These are phyloP conservation scores for Mustela lutreola DNA, from an alignment of 2,113 vertebrate genomes.

Conservation along the genomic window DNA sequence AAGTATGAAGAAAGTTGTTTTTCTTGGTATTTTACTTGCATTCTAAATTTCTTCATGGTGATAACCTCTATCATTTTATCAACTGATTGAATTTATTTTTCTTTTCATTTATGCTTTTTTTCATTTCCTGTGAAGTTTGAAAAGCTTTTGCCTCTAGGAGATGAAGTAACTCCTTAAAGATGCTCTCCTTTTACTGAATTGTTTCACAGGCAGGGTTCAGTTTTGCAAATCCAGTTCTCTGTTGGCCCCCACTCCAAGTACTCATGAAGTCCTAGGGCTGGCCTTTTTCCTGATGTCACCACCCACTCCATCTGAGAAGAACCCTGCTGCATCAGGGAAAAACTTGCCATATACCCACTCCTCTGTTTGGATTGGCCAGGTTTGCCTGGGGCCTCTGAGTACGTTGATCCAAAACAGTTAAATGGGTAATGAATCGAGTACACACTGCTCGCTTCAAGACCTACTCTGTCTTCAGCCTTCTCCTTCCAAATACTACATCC, in stretches of 20 bases:
- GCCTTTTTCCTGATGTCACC: not conserved
- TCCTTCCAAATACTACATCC: conserved; percentile 58
- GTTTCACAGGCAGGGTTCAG: not conserved
- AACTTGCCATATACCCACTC: not conserved
- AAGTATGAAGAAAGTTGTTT: not conserved
- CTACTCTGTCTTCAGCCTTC: not conserved
- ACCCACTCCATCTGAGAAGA: not conserved
- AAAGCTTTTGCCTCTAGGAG: not conserved
- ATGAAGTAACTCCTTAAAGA: not conserved
- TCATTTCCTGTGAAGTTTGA: not conserved
- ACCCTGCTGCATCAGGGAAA: not conserved
- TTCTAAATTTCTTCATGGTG: conserved; percentile 9
- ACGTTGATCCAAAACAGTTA: conserved; percentile 17
- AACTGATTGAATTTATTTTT: not conserved
- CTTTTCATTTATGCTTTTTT: not conserved
- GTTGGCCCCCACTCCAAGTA: not conserved
- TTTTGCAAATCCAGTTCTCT: not conserved
- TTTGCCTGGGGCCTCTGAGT: not conserved
- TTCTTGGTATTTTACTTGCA: not conserved
- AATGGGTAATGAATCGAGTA: conserved; percentile 44
- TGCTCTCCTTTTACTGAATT: not conserved
- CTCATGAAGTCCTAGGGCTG: not conserved
- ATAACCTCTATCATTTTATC: not conserved
- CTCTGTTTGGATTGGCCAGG: conserved; percentile 58
- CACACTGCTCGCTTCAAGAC: not conserved